Conservation (phyloP, 2,113 vertebrate species). For the Xenopus laevis region DNA sequence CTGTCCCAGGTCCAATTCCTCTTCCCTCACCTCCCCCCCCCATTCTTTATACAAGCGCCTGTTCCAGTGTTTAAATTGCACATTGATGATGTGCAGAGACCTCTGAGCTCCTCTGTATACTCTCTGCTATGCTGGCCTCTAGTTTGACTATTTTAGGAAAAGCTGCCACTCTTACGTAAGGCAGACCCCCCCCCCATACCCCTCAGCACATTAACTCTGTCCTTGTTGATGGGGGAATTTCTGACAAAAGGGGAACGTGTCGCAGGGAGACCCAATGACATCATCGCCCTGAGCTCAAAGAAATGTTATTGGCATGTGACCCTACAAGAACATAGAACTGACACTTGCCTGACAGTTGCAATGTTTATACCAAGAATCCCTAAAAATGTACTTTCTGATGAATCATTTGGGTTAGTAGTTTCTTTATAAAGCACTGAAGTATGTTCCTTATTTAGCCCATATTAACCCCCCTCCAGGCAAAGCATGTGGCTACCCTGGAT, state of each 20-base stretch:
- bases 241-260: slow-evolving; percentile 24
- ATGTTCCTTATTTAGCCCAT: too few species aligned
- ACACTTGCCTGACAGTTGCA: too few species aligned
- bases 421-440: too few species aligned
- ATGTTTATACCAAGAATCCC: too few species aligned
- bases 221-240: not conserved
- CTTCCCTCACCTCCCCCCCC: too few species aligned
- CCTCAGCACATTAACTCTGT: not conserved
- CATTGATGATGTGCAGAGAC: slow-evolving; percentile 35
- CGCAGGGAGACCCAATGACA: slow-evolving; percentile 8
- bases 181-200: slow-evolving; percentile 1
- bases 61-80: slow-evolving; percentile 30
- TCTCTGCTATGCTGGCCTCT: slow-evolving; percentile 16
- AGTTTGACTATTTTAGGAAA: slow-evolving; percentile 44
- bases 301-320: not conserved
- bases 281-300: not conserved
- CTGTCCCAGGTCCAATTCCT: too few species aligned
- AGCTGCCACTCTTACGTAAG: slow-evolving; percentile 40
- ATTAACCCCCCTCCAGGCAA: too few species aligned
- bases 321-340: too few species aligned
- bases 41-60: not conserved
- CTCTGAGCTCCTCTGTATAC: slow-evolving; percentile 11
- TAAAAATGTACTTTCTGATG: too few species aligned
- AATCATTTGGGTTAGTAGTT: too few species aligned
- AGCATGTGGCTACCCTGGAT: too few species aligned